Evolutionary conservation across 1,140 invertebrate genomes (phyloP).

Genomic region (Polypedilum vanderplanki): DNA sequence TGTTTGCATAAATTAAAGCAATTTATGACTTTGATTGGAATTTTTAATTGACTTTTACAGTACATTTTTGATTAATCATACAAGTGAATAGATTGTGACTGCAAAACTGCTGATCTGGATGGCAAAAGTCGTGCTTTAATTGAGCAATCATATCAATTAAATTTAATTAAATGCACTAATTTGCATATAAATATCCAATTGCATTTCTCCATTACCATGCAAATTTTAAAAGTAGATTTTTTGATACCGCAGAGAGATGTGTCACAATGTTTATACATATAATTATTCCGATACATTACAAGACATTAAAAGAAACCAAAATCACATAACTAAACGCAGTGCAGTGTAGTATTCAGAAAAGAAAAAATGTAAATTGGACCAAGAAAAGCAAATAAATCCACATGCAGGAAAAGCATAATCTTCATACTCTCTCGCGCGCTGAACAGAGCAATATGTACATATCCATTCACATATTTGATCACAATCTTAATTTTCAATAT

Average conservation of each 20-base stretch:
- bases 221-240: conserved; percentile 1
- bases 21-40: too few relatives aligned
- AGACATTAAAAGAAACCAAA: not conserved
- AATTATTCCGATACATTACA: conserved; percentile 2
- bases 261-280: conserved; percentile 9
- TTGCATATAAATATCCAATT: conserved; percentile 15
- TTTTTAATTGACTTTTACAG: too few relatives aligned
- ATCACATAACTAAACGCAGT: not conserved
- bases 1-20: too few relatives aligned
- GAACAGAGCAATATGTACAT: not conserved
- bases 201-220: not conserved
- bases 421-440: not conserved
- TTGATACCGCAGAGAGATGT: not conserved
- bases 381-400: conserved; percentile 1
- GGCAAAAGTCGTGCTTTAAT: not conserved
- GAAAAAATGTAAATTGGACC: conserved; percentile 7
- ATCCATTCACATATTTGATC: conserved; percentile 18
- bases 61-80: too few relatives aligned
- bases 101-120: not conserved
- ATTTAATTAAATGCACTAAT: not conserved
- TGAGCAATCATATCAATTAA: conserved; percentile 19
- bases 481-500: conserved; percentile 19
- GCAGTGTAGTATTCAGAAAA: not conserved
- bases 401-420: conserved; percentile 12
- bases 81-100: too few relatives aligned